Base-by-base conservation (phyloP, 2,888 invertebrate genomes). In the Drosophila mimica region DNA sequence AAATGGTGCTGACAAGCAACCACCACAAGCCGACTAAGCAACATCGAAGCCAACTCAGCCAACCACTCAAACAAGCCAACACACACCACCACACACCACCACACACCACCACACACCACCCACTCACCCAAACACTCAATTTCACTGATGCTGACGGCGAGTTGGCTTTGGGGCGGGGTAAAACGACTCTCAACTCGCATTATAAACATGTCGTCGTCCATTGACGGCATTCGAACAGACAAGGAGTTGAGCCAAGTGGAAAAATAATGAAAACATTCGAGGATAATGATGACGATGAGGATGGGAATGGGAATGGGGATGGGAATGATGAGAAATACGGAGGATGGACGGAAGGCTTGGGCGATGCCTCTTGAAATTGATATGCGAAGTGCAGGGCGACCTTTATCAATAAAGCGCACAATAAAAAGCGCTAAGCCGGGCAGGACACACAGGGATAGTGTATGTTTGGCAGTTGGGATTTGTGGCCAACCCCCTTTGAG, bases 181-280 rank as follows among this genome's bases (percentile, higher is more conserved):
- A 68, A 69, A 57, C 58, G 61, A 73, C 73, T 68, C 76, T 76
- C 76, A 57, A 76, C 64, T 67, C 58, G 71, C 72, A 76, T 81
- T 75, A 69, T 66, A 75, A 81, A 81, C 79, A 81, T 80, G 82
- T 76, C 81, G 74, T 73, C 83, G 65, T 70, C 86, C 90, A 83
- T 90, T 88, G 90, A 86, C 87, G 91, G 89, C 91, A 91, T 91
- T 91, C 87, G 83, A 91, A 91, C 88, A 90, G 91, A 91, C 91
- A 91, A 91, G 91, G 85, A 91, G 89, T 90, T 91, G 91, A 92
- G 82, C 91, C 92, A 90, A 90, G 91, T 91, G 91, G 91, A 91
- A 92, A 91, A 92, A 91, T 91, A 91, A 92, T 92, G 91, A 92
- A 92, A 92, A 92, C 91, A 92, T 90, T 91, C 84, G 82, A 79